Evolutionary conservation across 2,888 invertebrate species (phyloP), one percentile per base, ranked within the genome.

Genomic region (Patella pellucida): DNA sequence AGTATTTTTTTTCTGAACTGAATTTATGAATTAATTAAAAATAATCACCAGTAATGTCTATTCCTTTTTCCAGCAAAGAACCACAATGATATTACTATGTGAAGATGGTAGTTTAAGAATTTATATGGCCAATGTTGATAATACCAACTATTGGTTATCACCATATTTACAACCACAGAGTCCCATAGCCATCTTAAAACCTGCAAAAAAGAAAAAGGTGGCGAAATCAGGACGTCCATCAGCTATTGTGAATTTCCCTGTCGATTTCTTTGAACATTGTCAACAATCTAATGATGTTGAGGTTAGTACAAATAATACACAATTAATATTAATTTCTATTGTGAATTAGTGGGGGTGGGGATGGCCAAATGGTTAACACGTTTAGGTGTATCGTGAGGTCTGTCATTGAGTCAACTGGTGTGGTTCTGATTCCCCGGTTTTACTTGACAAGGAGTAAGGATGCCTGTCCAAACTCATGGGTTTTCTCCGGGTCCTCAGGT

Each of bases 181-280:
- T 73, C 85, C 88, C 69, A 87, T 88, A 56, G 80, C 87, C n/a
- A 86, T 85, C 2, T 86, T 90, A 68, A 87, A 95, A 80, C 92
- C 93, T 12, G 89, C 92, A 50, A 92, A 93, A 81, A 93, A 93
- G 87, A 94, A 94, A 90, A 93, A 93, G 81, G 88, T 92, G 0
- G 90, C 92, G 5, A 93, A 94, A 84, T 83, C 88, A 77, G 89
- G 88, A 15, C 85, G 87, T 1, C 86, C 87, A 7, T 77, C 85
- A 11, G 94, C 94, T 52, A 92, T 94, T 1, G 94, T 96, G 0
- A 93, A 94, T 62, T 97, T 98, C 91, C 97, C 98, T 0, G 95
- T 97, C 56, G 99, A 99, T 90, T 98, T 98, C 93, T 99, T 99
- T 91, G 98, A 99, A 90, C 96, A 97, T 89, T 97, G 97, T 90